Conservation (phyloP, 2,797 vertebrate species). For the Melanotaenia pygmaea region DNA sequence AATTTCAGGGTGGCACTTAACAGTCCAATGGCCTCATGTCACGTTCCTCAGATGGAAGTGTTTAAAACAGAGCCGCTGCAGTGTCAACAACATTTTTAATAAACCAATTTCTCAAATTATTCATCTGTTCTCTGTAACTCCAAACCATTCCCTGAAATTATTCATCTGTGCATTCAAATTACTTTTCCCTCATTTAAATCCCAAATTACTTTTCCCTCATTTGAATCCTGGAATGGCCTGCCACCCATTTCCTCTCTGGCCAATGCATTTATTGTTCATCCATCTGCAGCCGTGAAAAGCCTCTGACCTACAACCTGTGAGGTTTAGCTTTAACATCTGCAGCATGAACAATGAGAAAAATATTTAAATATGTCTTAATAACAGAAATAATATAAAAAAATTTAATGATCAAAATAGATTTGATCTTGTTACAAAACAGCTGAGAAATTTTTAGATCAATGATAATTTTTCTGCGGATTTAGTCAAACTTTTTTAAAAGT, state of each 20-base stretch:
- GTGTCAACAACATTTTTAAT: constrained; percentile 24
- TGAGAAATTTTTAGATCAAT: neutral
- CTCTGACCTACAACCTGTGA: constrained; percentile 15
- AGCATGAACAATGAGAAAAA: neutral
- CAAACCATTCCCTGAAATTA: constrained; percentile 15
- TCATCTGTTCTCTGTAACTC: neutral
- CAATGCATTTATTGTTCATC: constrained; percentile 21
- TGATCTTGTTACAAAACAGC: neutral
- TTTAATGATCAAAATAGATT: neutral
- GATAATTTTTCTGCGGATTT: no score
- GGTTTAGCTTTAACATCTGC: constrained; percentile 14
- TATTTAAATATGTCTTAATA: neutral
- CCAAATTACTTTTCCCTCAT: constrained; percentile 36
- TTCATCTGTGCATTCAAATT: constrained; percentile 16
- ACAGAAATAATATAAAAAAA: neutral
- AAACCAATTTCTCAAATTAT: neutral
- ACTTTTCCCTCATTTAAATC: constrained; percentile 37
- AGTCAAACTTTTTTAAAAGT: no score
- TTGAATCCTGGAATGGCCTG: constrained; percentile 15
- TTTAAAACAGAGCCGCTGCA: constrained; percentile 6
- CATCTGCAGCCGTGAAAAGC: constrained; percentile 32
- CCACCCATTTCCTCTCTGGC: neutral
- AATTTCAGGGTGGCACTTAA: constrained; percentile 38
- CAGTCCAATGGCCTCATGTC: constrained; percentile 36
- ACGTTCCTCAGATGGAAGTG: neutral